These are phyloP conservation scores for Dione vanillae DNA, from an alignment of 2,888 invertebrate genomes.

Conservation along the genomic window DNA sequence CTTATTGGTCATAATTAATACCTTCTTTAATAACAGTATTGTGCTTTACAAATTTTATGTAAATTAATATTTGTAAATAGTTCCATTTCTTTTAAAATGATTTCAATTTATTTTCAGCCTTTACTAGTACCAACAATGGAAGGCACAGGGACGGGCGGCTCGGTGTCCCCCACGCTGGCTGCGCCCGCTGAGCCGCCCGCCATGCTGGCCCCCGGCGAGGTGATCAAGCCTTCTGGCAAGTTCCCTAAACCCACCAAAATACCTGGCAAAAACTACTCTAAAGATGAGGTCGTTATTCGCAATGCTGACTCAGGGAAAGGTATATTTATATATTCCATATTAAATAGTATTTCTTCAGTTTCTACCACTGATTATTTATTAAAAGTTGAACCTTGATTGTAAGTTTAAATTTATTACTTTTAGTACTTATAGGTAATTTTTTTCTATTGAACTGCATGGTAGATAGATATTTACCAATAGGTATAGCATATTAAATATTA, in stretches of 20 bases:
- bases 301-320: constrained; percentile 99
- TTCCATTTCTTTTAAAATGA: neutral
- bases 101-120: constrained; percentile 57
- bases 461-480: neutral
- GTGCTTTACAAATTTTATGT: neutral
- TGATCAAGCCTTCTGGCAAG: constrained; percentile 94
- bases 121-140: constrained; percentile 81
- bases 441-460: constrained; percentile 7
- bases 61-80: neutral
- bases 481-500: neutral
- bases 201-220: constrained; percentile 91
- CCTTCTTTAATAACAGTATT: neutral
- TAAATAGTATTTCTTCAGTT: neutral
- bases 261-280: constrained; percentile 96
- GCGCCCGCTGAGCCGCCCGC: constrained; percentile 81
- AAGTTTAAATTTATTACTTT: neutral
- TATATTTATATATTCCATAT: constrained; percentile 63
- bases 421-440: neutral
- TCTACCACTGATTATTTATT: constrained; percentile 1
- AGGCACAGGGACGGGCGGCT: constrained; percentile 77
- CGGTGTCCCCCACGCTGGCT: constrained; percentile 85
- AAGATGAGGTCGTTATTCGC: constrained; percentile 97
- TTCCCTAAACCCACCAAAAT: constrained; percentile 94
- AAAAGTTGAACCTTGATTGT: constrained; percentile 1
- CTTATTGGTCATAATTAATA: too few relatives aligned